Evolutionary conservation across 2,113 vertebrate species (phyloP), one percentile per base, ranked within the genome.

Genomic region (Callorhinus ursinus): DNA sequence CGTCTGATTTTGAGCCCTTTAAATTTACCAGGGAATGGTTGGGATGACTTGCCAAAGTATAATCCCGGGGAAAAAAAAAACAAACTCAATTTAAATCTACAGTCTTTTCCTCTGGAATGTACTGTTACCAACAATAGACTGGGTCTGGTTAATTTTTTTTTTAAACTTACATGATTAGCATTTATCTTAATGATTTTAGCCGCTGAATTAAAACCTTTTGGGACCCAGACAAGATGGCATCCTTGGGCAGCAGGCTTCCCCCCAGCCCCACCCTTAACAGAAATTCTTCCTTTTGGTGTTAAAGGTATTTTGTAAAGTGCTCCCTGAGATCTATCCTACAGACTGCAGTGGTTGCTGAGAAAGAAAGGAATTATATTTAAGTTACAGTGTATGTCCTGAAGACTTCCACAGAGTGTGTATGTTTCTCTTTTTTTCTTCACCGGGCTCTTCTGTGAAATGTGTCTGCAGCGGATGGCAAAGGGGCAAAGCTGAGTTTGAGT

Each of bases 11-110:
- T 0, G 3, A 90, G n/a, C 63, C 49, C 28, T 22, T 46, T 63
- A 2, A 63, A 76, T 96, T 92, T 63, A n/a, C 55, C 33, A 57
- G 36, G 31, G 49, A 72, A 92, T 77, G 53, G 24, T 53, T 76
- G 2, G 14, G 39, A 39, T 36, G 14, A 10, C 49, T 77, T 92
- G 82, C 46, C 18, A n/a, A 59, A n/a, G 3, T 85, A 28, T 57
- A 61, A 69, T 83, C 13, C 79, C 67, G 39, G 74, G 63, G 53
- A 61, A 51, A 19, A 18, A 69, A 59, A 61, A 51, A 19, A 18
- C 18, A 2, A 10, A 59, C 46, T 26, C 28, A 16, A 7, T 91
- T 76, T 77, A 14, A 67, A n/a, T 71, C 11, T 42, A 7, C 1
- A 36, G 0, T 79, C 14, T 95, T 80, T 92, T n/a, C 13, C 13